Percentiles rank a stretch among this genome's conserved stretches.
These are phyloP conservation scores for Gallinago solitaria DNA, from an alignment of 2,797 vertebrate species.

Conservation along the genomic window DNA sequence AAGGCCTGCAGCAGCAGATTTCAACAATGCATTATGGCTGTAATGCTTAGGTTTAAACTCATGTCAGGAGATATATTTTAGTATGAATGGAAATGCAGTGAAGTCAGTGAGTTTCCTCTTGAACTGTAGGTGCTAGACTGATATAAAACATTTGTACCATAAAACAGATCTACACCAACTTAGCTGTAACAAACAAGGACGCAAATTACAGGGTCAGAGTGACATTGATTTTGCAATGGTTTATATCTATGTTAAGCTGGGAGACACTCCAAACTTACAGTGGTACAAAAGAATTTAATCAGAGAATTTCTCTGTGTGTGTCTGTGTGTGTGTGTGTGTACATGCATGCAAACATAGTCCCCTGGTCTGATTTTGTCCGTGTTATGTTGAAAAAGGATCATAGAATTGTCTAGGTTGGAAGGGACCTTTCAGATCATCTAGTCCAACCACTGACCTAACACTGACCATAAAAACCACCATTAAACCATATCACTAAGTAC, in stretches of 20 bases:
- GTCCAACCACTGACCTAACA: too few species aligned
- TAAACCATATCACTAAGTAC: too few species aligned
- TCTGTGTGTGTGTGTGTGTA: too few species aligned
- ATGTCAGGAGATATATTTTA: neutral
- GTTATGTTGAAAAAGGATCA: neutral
- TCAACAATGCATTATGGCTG: neutral
- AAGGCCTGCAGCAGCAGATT: neutral
- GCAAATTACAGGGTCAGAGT: neutral
- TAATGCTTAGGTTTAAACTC: neutral
- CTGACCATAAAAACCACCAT: too few species aligned
- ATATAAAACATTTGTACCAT: neutral
- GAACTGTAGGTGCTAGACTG: neutral
- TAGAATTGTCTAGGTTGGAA: too few species aligned
- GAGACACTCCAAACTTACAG: neutral
- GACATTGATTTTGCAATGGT: neutral
- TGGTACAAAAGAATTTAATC: neutral
- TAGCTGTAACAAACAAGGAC: neutral
- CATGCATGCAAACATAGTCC: neutral
- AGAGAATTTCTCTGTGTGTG: neutral
- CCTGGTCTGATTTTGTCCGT: neutral
- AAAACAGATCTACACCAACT: neutral
- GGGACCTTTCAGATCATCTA: too few species aligned
- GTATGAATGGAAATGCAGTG: neutral
- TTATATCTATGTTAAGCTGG: neutral
- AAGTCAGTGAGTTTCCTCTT: neutral